phyloP scores from a whole-genome alignment of 2,113 vertebrate species.

The Bos taurus region ARS-UCD2.0 NC_037335.1:65948501-65949000 shows the following conservation, averaged over 20 bases:
- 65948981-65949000: background rate
- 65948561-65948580: background rate
- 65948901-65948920: background rate
- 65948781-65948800: background rate
- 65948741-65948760: background rate
- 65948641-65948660: background rate
- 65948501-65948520: background rate
- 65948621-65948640: background rate
- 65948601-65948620: background rate
- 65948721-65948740: background rate
- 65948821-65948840: background rate
- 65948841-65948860: background rate
- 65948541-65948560: background rate
- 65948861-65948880: background rate
- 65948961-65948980: background rate
- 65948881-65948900: background rate
- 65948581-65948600: background rate
- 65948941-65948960: background rate
- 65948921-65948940: background rate
- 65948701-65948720: fast-evolving
- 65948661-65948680: background rate
- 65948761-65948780: background rate
- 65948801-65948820: background rate
- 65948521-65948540: background rate
- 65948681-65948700: background rate